phyloP scores from a whole-genome alignment of 1,140 invertebrate genomes.

The Epicauta chinensis region DNA sequence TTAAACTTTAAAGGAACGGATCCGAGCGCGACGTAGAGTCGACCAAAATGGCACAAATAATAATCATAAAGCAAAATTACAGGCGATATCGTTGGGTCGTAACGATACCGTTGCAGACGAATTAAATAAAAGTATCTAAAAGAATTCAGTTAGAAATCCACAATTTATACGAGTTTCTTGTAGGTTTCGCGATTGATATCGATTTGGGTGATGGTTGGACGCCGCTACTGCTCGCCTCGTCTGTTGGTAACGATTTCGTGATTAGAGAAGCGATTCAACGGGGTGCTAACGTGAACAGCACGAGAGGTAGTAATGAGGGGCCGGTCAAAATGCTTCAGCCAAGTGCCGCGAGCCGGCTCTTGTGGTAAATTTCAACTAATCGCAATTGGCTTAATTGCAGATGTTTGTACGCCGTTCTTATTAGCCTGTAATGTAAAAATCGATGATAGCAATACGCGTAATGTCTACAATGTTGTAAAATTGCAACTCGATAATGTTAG shows the following conservation, averaged over 20 bases:
- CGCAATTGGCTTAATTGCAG: constrained; percentile 20
- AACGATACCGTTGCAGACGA: constrained; percentile 7
- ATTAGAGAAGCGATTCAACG: constrained; percentile 23
- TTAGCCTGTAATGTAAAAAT: constrained; percentile 26
- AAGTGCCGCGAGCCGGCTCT: too few species aligned
- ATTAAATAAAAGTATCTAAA: constrained; percentile 25
- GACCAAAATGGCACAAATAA: background rate
- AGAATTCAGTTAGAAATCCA: too few species aligned
- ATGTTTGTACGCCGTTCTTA: constrained; percentile 32
- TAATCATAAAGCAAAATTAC: constrained; percentile 13
- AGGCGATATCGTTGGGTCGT: constrained; percentile 19
- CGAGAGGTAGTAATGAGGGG: too few species aligned
- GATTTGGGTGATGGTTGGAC: constrained; percentile 31
- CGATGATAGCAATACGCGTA: background rate
- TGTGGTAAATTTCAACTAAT: background rate
- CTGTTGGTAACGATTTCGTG: constrained; percentile 26
- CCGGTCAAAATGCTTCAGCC: too few species aligned
- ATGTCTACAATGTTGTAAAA: too few species aligned
- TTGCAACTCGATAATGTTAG: constrained; percentile 31
- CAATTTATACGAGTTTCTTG: background rate
- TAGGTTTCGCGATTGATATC: constrained; percentile 27
- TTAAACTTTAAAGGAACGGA: constrained; percentile 1
- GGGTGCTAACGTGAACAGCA: constrained; percentile 31
- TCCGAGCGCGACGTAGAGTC: background rate
- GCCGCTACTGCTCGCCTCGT: constrained; percentile 29